A percentile compares a stretch with the other conserved stretches of the same genome.
Conservation (phyloP, 2,888 invertebrate species). For the Caenorhabditis afra region DNA sequence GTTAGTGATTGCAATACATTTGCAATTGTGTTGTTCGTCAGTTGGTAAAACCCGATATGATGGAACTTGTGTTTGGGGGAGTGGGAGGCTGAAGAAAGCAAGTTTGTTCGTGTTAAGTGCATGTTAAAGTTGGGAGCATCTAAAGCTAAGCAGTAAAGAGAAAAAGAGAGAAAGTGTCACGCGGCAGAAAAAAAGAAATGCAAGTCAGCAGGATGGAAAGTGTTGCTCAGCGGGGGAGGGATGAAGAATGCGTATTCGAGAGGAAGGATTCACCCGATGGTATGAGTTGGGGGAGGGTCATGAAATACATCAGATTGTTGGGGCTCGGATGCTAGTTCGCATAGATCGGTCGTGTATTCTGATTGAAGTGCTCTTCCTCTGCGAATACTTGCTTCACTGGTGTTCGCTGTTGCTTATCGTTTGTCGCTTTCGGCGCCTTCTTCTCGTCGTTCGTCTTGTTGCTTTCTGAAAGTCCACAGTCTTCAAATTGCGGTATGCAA, state of each 20-base stretch:
- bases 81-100: neutral
- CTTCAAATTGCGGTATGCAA: neutral
- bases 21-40: constrained; percentile 15
- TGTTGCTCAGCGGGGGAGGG: constrained; percentile 34
- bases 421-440: constrained; percentile 18
- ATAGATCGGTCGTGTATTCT: constrained; percentile 48
- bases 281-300: constrained; percentile 26
- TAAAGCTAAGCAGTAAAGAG: constrained; percentile 48
- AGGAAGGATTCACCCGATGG: constrained; percentile 45
- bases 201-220: constrained; percentile 21
- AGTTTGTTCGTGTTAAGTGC: constrained; percentile 6
- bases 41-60: constrained; percentile 20
- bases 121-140: constrained; percentile 41
- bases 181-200: constrained; percentile 27
- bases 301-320: constrained; percentile 4
- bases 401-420: constrained; percentile 29
- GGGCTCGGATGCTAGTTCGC: constrained; percentile 27
- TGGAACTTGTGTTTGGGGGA: constrained; percentile 27
- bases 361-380: constrained; percentile 54
- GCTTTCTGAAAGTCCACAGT: constrained; percentile 15
- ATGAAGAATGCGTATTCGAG: constrained; percentile 27
- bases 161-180: constrained; percentile 19
- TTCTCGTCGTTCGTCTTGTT: constrained; percentile 36
- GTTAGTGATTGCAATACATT: constrained; percentile 24
- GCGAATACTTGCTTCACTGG: constrained; percentile 55